A percentile compares a stretch with the other conserved stretches of the same genome.
Evolutionary conservation across 2,888 invertebrate genomes (phyloP).

Genomic region (Apotomis betuletana): DNA sequence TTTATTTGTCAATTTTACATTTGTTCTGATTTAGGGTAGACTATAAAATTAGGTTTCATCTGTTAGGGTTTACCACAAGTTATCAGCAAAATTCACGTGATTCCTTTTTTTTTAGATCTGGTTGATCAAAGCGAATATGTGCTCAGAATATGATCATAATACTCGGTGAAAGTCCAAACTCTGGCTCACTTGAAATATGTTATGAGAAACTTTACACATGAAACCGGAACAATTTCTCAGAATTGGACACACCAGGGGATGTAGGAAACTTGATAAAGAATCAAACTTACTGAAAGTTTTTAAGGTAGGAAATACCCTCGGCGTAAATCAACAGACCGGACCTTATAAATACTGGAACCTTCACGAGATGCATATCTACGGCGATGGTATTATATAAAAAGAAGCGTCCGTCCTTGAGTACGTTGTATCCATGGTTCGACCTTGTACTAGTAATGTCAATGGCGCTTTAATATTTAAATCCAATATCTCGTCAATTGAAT

Average conservation of each 20-base stretch:
- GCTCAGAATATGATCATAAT: neutral
- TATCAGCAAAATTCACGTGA: no score
- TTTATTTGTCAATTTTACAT: no score
- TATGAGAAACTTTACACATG: constrained; percentile 21
- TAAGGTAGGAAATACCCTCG: constrained; percentile 26
- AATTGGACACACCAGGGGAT: constrained; percentile 19
- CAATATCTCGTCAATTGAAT: constrained; percentile 11
- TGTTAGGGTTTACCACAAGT: no score
- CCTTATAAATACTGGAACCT: constrained; percentile 34
- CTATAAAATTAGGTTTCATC: no score
- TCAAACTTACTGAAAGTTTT: constrained; percentile 25
- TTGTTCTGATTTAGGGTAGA: no score
- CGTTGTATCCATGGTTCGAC: constrained; percentile 16
- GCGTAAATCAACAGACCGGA: constrained; percentile 38
- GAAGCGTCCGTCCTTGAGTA: constrained; percentile 13
- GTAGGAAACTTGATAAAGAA: constrained; percentile 28
- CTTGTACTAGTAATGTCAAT: constrained; percentile 24
- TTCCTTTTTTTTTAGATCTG: no score
- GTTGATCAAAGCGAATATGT: no score
- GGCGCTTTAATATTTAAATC: constrained; percentile 20
- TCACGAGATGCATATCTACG: constrained; percentile 31
- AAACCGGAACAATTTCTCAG: constrained; percentile 10
- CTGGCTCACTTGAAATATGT: neutral
- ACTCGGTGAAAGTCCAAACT: neutral
- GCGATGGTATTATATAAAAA: constrained; percentile 15